Percentiles rank a stretch among this genome's conserved stretches.
Conservation (phyloP, 2,888 invertebrate species). For the Hirtodrosophila alboralis region DNA sequence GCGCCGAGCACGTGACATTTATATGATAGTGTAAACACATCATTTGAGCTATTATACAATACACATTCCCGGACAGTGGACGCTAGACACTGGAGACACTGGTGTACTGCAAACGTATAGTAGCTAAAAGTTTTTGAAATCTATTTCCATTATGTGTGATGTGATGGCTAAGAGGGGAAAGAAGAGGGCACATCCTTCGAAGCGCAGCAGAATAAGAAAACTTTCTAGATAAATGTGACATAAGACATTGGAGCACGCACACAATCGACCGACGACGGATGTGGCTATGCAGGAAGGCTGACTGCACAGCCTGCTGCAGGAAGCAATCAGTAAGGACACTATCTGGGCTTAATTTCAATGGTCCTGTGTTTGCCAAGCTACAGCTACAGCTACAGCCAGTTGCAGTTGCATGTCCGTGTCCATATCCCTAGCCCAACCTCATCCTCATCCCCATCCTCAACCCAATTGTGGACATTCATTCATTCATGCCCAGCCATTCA, state of each 20-base stretch:
- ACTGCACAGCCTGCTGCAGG: constrained; percentile 57
- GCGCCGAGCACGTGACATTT: constrained; percentile 76
- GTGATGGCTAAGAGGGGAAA: constrained; percentile 28
- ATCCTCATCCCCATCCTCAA: constrained; percentile 9
- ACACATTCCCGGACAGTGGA: constrained; percentile 32
- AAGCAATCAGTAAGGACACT: constrained; percentile 82
- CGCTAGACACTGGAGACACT: constrained; percentile 4
- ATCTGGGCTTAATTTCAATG: constrained; percentile 74
- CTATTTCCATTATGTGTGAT: constrained; percentile 74
- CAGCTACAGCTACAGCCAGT: constrained; percentile 7
- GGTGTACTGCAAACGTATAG: constrained; percentile 34
- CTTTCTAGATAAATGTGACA: constrained; percentile 80
- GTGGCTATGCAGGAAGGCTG: constrained; percentile 55
- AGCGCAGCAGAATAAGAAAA: constrained; percentile 63
- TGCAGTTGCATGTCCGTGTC: background rate
- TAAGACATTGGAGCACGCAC: constrained; percentile 72
- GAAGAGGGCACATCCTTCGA: constrained; percentile 37
- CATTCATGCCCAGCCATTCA: constrained; percentile 54
- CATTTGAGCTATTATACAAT: constrained; percentile 78
- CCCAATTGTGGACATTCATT: constrained; percentile 35
- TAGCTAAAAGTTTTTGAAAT: constrained; percentile 71
- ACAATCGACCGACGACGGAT: constrained; percentile 66
- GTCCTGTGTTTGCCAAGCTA: constrained; percentile 50
- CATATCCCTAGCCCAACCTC: constrained; percentile 2
- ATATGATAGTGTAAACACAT: constrained; percentile 80